phyloP scores from a whole-genome alignment of 2,797 vertebrate genomes.

The Semaprochilodus insignis region DNA sequence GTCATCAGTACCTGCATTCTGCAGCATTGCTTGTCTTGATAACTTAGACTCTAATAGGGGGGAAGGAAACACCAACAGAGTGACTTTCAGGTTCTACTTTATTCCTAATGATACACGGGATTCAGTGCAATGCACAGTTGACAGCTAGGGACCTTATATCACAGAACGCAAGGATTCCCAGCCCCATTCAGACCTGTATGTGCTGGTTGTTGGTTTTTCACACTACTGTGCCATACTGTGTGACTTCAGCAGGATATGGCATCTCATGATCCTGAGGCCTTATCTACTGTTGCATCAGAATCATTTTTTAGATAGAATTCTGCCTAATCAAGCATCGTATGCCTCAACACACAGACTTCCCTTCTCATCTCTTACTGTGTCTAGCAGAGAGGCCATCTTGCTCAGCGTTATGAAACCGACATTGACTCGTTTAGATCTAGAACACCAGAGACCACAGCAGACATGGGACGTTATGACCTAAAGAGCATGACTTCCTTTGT shows the following conservation, averaged over 20 bases:
- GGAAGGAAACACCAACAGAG: not conserved
- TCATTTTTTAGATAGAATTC: not conserved
- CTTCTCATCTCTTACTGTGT: not conserved
- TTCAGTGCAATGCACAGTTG: not conserved
- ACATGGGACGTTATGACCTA: not conserved
- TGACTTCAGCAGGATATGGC: not conserved
- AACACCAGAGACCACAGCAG: not conserved
- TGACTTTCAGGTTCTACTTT: not conserved
- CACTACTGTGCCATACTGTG: not conserved
- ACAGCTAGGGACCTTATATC: not conserved
- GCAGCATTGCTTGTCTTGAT: constrained; percentile 62
- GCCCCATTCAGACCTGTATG: not conserved
- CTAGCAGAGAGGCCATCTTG: not conserved
- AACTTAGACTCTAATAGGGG: constrained; percentile 62
- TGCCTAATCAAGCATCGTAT: not conserved
- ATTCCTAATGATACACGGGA: not conserved
- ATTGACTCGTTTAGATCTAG: not conserved
- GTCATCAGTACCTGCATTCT: constrained; percentile 59
- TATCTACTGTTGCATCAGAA: not conserved
- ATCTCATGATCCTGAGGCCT: not conserved
- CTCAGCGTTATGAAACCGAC: not conserved
- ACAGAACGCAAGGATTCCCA: not conserved
- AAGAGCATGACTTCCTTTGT: not conserved
- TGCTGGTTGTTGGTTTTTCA: not conserved
- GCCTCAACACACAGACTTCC: not conserved